A percentile compares a stretch with the other conserved stretches of the same genome.
These are phyloP conservation scores for Ptilodon capucinus DNA, from an alignment of 2,888 invertebrate species.

Conservation along the genomic window DNA sequence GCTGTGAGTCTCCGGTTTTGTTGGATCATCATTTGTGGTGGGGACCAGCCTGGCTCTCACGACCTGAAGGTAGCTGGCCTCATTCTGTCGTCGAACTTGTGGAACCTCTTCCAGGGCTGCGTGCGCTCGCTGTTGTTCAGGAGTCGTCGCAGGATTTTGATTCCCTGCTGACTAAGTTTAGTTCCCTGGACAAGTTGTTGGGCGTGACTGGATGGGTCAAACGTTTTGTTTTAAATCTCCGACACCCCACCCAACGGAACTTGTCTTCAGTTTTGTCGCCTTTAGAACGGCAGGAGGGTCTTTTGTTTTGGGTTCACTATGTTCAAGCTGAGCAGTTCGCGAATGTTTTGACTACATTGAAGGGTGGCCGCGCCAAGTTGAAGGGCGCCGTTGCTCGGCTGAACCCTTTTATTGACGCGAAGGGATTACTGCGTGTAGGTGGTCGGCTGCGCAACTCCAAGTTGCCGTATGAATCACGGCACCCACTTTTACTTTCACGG, in stretches of 20 bases:
- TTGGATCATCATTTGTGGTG: slow-evolving; percentile 14
- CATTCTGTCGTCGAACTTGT: background rate
- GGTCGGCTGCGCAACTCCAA: slow-evolving; percentile 4
- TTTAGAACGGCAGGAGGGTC: background rate
- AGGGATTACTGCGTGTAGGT: slow-evolving; percentile 4
- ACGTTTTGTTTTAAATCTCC: background rate
- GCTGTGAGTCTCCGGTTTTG: slow-evolving; percentile 14
- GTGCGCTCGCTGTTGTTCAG: background rate
- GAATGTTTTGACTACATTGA: background rate
- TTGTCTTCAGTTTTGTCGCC: background rate
- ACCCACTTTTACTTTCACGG: too few relatives aligned
- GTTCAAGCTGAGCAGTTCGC: background rate
- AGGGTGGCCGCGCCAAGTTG: background rate
- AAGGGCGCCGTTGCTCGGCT: slow-evolving; percentile 1
- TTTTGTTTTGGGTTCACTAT: background rate
- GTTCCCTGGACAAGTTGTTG: background rate
- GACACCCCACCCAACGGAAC: background rate
- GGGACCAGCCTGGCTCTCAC: background rate
- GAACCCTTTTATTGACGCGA: background rate
- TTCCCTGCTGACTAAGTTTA: background rate
- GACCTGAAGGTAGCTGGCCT: background rate
- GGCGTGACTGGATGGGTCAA: background rate
- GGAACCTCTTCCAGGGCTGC: background rate
- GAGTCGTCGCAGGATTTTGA: too few relatives aligned
- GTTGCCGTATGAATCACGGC: too few relatives aligned